Base-by-base conservation (phyloP, 2,797 vertebrate species). In the Sternotherus odoratus region DNA sequence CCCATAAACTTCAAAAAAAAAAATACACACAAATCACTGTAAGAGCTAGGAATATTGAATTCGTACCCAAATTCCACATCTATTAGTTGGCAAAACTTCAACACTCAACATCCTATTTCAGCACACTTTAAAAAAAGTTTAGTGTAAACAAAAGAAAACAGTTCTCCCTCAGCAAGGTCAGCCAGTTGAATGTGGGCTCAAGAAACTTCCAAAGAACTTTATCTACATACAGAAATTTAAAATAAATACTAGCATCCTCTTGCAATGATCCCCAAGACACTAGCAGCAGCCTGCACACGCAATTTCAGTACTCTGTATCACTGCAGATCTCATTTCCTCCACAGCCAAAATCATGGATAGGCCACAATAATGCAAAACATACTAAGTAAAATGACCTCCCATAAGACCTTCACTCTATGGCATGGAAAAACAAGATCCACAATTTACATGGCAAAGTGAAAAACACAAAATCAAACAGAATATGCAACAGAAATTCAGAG, bases 241-340 rank as follows among this genome's bases (percentile, higher is more conserved):
- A 88, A 87, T 60, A 87, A 91, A 91, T 63, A 86, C 5, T n/a
- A 91, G 72, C 72, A 95, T 16, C 77, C 84, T 94, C 63, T 82
- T 77, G 46, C 23, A 94, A 48, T 33, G 87, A 89, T 3, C 8
- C 19, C 26, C 3, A 2, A 87, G 89, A 79, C 9, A 1, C 26
- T 79, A 94, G 83, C 36, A 88, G 89, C 72, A 92, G 53, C 30
- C 8, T 48, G 26, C 43, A 75, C 43, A 75, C 26, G 43, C 43
- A 75, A 30, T 17, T 77, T 77, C 2, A 83, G 54, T 3, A 91
- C 23, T 75, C 83, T 82, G 84, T 28, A 77, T 1, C 26, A 74
- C 6, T 84, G 89, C 77, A 86, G 16, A 82, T 6, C 79, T 85
- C 77, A 81, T 21, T 78, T 87, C 12, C 81, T 93, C 30, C 79